phyloP scores from a whole-genome alignment of 2,888 invertebrate species.

The Bimastos eiseni region DNA sequence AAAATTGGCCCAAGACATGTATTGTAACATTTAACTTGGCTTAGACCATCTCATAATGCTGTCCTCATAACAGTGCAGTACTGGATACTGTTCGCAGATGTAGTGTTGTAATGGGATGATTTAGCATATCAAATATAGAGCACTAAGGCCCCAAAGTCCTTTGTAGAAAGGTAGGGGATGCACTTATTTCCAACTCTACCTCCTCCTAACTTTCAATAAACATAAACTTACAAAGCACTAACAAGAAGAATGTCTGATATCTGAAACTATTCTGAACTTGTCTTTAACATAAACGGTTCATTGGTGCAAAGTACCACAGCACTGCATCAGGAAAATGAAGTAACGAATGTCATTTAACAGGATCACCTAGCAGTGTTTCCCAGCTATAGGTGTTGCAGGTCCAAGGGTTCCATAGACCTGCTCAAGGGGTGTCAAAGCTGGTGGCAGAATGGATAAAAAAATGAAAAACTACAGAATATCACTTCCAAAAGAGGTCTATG shows the following conservation, averaged over 20 bases:
- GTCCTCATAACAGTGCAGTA: neutral
- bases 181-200: too few relatives aligned
- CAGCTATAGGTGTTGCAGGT: too few relatives aligned
- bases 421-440: too few relatives aligned
- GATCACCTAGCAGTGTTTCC: neutral
- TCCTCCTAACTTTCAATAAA: too few relatives aligned
- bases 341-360: neutral
- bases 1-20: too few relatives aligned
- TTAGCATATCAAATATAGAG: neutral
- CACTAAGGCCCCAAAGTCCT: too few relatives aligned
- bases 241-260: neutral
- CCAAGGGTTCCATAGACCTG: too few relatives aligned
- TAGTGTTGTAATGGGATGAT: neutral
- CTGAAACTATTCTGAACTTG: neutral
- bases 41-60: neutral
- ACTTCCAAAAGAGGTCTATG: too few relatives aligned
- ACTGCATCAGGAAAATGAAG: neutral
- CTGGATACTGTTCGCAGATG: neutral
- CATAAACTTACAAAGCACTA: neutral
- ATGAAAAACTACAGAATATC: too few relatives aligned
- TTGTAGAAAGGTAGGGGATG: too few relatives aligned
- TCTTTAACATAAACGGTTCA: neutral
- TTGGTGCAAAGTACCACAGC: neutral
- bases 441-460: too few relatives aligned
- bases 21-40: neutral